Base-by-base conservation (phyloP, 2,797 vertebrate species). In the Pygocentrus nattereri region DNA sequence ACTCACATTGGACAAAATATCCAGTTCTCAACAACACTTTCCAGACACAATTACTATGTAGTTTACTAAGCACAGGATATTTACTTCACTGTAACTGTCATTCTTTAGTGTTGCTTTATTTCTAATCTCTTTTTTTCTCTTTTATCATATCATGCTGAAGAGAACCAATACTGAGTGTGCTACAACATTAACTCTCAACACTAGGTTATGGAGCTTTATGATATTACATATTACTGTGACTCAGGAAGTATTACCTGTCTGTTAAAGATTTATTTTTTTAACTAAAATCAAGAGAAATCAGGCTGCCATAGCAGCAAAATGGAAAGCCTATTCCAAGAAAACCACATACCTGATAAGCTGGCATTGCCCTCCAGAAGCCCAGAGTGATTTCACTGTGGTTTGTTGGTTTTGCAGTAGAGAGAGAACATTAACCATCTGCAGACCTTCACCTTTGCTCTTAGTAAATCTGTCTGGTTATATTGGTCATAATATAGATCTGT, bases 391-490 rank as follows among this genome's bases (percentile, higher is more conserved):
- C 25, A 16, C 11, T 21, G 6, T 30, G 19, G 27, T 34, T 31
- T 30, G 34, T 61, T 78, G 13, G 8, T 21, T 70, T 74, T 71
- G 16, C 21, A 61, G 73, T 30, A 61, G 19, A 69, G 5, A 23
- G 21, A 12, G 59, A 41, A 61, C 62, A 62, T 54, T 79, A 44
- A 52, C 50, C 38, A 5, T 59, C 25, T 61, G 13, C 34, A 67
- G 54, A 70, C 77, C 65, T 82, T 79, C 19, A 89, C 81, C 82
- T 84, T 87, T 86, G 71, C 58, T 80, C 68, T 65, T 16, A 50
- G 21, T 52, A 50, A 12, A 61, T 19, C 31, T 15, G 25, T 54
- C 67, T 41, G 78, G 47, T 78, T 81, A 18, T 27, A 27, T 61
- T 47, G 15, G 11, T 64, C 41, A 81, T 81, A 71, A 62, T 61